These are phyloP conservation scores for Drosophila orosa DNA, from an alignment of 1,140 invertebrate genomes.

Conservation along the genomic window DNA sequence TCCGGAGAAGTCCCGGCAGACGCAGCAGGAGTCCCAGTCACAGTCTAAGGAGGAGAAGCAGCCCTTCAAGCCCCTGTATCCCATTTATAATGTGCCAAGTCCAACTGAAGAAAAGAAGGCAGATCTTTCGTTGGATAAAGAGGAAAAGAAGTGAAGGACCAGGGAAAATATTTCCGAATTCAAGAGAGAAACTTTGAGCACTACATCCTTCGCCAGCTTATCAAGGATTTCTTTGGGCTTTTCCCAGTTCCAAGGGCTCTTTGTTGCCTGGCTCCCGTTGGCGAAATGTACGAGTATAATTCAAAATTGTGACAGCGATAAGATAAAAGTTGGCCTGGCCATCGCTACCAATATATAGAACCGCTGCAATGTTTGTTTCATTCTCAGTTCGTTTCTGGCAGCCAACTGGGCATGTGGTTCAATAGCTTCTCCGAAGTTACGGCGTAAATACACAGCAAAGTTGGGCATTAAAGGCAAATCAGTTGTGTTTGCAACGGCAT, in stretches of 20 bases:
- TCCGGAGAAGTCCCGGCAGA: not conserved
- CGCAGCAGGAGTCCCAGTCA: not conserved
- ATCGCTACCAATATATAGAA: slow-evolving; percentile 27
- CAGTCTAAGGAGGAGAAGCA: not conserved
- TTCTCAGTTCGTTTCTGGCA: slow-evolving; percentile 63
- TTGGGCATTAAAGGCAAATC: slow-evolving; percentile 52
- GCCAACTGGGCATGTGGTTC: slow-evolving; percentile 26
- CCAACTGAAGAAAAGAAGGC: slow-evolving; percentile 10
- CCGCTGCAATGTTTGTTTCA: slow-evolving; percentile 56
- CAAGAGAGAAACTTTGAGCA: too few relatives aligned
- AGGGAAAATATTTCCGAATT: not conserved
- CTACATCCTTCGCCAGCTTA: not conserved
- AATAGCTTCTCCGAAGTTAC: slow-evolving; percentile 7
- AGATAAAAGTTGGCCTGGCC: slow-evolving; percentile 60
- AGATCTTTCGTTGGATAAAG: not conserved
- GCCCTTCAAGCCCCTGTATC: slow-evolving; percentile 56
- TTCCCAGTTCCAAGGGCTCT: not conserved
- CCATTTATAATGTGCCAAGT: slow-evolving; percentile 57
- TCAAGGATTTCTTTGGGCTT: slow-evolving; percentile 9
- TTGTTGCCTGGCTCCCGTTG: slow-evolving; percentile 9
- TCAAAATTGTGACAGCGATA: slow-evolving; percentile 54
- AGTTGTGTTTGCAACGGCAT: slow-evolving; percentile 59
- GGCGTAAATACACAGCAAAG: slow-evolving; percentile 24
- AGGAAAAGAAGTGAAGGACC: slow-evolving; percentile 17
- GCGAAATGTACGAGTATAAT: slow-evolving; percentile 19